Conservation (phyloP, 2,113 vertebrate species). For the Rhinoderma darwinii region DNA sequence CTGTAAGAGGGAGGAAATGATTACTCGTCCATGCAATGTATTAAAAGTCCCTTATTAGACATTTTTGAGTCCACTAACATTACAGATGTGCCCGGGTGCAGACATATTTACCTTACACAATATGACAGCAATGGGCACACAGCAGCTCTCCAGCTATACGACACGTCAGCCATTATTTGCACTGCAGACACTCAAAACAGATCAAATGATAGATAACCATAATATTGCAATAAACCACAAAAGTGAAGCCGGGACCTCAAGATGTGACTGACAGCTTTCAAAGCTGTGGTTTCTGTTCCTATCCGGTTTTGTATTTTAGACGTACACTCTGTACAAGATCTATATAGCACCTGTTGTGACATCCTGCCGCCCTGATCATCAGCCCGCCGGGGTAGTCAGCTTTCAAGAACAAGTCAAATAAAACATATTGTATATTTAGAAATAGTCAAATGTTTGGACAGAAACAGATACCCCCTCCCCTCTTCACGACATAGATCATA, state of each 20-base stretch:
- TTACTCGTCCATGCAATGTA: no score
- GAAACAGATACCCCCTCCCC: not conserved
- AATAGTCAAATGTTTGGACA: not conserved
- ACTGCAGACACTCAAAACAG: not conserved
- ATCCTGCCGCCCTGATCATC: conserved; percentile 25
- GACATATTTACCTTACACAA: no score
- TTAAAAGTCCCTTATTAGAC: no score
- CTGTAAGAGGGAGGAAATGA: no score
- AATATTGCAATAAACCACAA: conserved; percentile 34
- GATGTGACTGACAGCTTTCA: conserved; percentile 24
- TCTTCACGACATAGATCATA: not conserved
- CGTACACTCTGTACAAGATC: not conserved
- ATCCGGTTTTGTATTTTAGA: conserved; percentile 37
- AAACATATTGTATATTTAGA: not conserved
- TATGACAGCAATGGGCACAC: no score
- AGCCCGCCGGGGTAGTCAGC: not conserved
- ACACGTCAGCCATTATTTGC: not conserved
- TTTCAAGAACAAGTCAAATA: not conserved
- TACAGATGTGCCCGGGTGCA: no score
- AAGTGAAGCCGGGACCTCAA: conserved; percentile 38
- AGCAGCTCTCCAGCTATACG: not conserved
- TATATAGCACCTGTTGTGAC: conserved; percentile 21
- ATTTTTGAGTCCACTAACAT: no score
- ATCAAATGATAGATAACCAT: not conserved
- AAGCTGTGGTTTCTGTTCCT: conserved; percentile 28